Conservation (phyloP, 2,888 invertebrate genomes). For the Diadromus collaris region DNA sequence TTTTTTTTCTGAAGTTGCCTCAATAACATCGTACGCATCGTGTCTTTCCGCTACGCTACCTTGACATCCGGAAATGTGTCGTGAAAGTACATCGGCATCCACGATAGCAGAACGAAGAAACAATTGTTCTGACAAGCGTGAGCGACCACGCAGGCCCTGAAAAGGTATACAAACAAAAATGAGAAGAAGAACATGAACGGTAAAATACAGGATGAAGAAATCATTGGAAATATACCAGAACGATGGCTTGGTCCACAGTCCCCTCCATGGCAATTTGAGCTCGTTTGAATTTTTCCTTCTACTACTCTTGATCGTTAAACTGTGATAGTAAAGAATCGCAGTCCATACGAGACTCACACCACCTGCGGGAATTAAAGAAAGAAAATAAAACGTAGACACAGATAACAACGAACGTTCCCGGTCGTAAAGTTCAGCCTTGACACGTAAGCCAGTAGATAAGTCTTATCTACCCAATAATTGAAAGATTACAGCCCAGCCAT, state of each 20-base stretch:
- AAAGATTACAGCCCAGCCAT: slow-evolving; percentile 86
- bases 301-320: slow-evolving; percentile 76
- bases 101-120: slow-evolving; percentile 86
- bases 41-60: slow-evolving; percentile 65
- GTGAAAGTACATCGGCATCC: slow-evolving; percentile 88
- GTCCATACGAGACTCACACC: slow-evolving; percentile 82
- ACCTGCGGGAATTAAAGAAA: slow-evolving; percentile 18
- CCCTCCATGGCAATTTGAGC: slow-evolving; percentile 82
- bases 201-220: background rate
- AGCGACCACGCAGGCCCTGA: slow-evolving; percentile 85
- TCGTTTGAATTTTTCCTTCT: slow-evolving; percentile 78
- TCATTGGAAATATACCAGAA: slow-evolving; percentile 81
- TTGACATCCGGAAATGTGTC: slow-evolving; percentile 86
- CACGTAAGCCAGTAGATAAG: background rate
- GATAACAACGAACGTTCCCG: background rate
- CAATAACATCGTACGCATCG: background rate
- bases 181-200: background rate
- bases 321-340: slow-evolving; percentile 81
- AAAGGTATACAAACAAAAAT: slow-evolving; percentile 45
- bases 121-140: slow-evolving; percentile 88
- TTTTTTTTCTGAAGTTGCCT: slow-evolving; percentile 2
- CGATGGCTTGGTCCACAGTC: slow-evolving; percentile 82
- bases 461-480: slow-evolving; percentile 81
- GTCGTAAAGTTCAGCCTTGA: background rate
- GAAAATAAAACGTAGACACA: background rate